These are phyloP conservation scores for Caenorhabditis becei DNA, from an alignment of 2,888 invertebrate genomes.

Conservation along the genomic window DNA sequence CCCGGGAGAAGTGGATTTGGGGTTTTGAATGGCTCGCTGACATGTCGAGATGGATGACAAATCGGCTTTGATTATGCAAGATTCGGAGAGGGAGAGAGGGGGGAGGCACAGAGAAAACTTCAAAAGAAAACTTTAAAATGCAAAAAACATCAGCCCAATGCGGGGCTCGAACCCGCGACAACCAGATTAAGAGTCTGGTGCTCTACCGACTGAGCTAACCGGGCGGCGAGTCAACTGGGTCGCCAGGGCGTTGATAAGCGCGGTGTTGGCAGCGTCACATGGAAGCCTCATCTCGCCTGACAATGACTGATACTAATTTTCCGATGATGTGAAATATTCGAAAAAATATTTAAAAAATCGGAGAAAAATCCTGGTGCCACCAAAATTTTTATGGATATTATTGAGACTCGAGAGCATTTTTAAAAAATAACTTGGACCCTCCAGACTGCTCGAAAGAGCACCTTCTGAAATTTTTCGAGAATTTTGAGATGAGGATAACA, in stretches of 20 bases:
- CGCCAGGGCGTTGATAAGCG: constrained; percentile 5
- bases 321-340: too few relatives aligned
- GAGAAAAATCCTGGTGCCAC: too few relatives aligned
- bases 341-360: too few relatives aligned
- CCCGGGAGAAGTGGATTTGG: too few relatives aligned
- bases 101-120: background rate
- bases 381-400: too few relatives aligned
- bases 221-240: constrained; percentile 54
- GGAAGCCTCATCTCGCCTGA: too few relatives aligned
- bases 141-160: constrained; percentile 72
- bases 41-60: constrained; percentile 60
- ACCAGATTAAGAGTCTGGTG: constrained; percentile 81
- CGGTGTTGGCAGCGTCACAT: background rate
- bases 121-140: background rate
- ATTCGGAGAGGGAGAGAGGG: constrained; percentile 15
- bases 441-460: too few relatives aligned
- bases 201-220: constrained; percentile 81
- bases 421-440: too few relatives aligned
- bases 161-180: constrained; percentile 81
- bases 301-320: too few relatives aligned
- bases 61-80: constrained; percentile 51
- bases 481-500: too few relatives aligned
- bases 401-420: too few relatives aligned
- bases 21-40: constrained; percentile 52
- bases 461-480: too few relatives aligned